phyloP scores from a whole-genome alignment of 2,797 vertebrate species.

The Echeneis naucrates region DNA sequence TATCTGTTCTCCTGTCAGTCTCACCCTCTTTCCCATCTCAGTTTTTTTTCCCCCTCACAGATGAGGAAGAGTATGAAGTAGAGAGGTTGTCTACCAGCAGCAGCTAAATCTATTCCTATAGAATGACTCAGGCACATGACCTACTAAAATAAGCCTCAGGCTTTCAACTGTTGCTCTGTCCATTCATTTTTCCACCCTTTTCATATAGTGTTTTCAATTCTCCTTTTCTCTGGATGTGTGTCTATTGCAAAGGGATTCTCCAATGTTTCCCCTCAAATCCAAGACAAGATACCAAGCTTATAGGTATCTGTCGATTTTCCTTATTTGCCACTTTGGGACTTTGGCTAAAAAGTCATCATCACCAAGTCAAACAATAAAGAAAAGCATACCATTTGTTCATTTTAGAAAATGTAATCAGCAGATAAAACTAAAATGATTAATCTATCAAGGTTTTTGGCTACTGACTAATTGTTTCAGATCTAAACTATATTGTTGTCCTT shows the following conservation, averaged over 20 bases:
- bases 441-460: background rate
- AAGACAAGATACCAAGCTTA: background rate
- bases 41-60: slow-evolving; percentile 16
- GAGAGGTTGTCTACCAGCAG: slow-evolving; percentile 41
- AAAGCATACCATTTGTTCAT: too few species aligned
- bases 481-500: too few species aligned
- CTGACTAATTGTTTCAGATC: too few species aligned
- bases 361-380: too few species aligned
- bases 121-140: slow-evolving; percentile 52
- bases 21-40: slow-evolving; percentile 19
- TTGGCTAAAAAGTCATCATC: too few species aligned
- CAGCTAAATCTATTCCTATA: slow-evolving; percentile 38
- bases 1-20: slow-evolving; percentile 32
- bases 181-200: slow-evolving; percentile 17
- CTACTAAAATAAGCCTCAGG: slow-evolving; percentile 34
- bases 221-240: background rate
- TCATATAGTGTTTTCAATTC: background rate
- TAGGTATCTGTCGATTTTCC: background rate
- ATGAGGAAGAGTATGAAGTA: slow-evolving; percentile 21
- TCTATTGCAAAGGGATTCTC: background rate
- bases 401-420: too few species aligned
- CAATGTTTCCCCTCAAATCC: background rate
- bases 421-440: too few species aligned
- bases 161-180: slow-evolving; percentile 26
- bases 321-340: background rate